Evolutionary conservation across 2,888 invertebrate species (phyloP), one percentile per base, ranked within the genome.

Genomic region (Adineta ricciae): DNA sequence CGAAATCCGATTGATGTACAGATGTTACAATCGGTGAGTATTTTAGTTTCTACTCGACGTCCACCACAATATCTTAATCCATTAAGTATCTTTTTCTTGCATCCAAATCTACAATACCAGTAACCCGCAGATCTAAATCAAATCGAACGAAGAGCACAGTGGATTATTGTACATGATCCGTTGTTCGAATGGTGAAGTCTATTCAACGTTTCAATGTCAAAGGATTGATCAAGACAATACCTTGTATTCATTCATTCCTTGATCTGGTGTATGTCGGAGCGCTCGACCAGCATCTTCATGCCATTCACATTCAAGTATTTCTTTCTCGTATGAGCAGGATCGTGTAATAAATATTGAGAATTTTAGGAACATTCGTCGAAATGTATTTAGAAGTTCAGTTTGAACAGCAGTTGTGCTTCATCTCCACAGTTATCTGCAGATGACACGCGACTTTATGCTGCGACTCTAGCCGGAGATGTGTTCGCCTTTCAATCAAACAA

Each of bases 141-240:
- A n/a, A n/a, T n/a, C n/a, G n/a, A n/a, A n/a, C n/a, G n/a, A n/a
- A n/a, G 73, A 73, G 21, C 38, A 73, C 24, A 73, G 73, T 73
- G 73, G 73, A 38, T 36, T 73, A 8, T 38, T 73, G 36, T 73
- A 73, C 24, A 73, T 73, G 21, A 73, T 73, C 24, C 7, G 38
- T 36, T 73, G 73, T 38, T 38, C 36, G 7, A 24, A 73, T 73
- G 73, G 73, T 19, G 7, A 73, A 38, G 24, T 73, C 21, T 73
- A 73, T 36, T 36, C 36, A 24, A 21, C 73, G 2, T 73, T 38
- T 73, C 73, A 73, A 73, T 73, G 73, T 73, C 36, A 38, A 38
- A 36, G 38, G n/a, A 21, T 73, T 73, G 38, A 73, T 73, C 24
- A 73, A 73, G 36, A 73, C 73, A 73, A 73, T 73, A 38, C 73